Percentiles rank a stretch among this genome's conserved stretches.
These are phyloP conservation scores for Pharmacophagus antenor DNA, from an alignment of 2,888 invertebrate genomes.

Conservation along the genomic window DNA sequence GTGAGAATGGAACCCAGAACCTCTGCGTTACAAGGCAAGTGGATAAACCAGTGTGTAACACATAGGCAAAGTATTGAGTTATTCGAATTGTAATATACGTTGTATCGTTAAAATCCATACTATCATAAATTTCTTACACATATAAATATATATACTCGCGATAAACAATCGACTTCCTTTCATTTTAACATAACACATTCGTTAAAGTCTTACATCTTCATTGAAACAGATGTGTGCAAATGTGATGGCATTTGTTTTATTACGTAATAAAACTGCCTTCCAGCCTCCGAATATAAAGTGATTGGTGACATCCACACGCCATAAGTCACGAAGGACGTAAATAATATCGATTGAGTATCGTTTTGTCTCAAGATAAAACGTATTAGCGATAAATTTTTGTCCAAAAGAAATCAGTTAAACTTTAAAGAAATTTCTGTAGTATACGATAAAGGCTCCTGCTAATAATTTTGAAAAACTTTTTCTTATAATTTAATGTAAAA, in stretches of 20 bases:
- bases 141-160: too few species aligned
- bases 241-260: slow-evolving; percentile 14
- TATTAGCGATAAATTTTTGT: background rate
- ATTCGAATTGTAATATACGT: too few species aligned
- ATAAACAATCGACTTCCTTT: background rate
- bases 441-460: too few species aligned
- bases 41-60: too few species aligned
- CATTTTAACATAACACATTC: background rate
- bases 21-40: too few species aligned
- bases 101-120: too few species aligned
- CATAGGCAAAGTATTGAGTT: too few species aligned
- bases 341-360: background rate
- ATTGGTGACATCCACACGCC: slow-evolving; percentile 12
- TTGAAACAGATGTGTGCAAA: slow-evolving; percentile 19
- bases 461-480: too few species aligned
- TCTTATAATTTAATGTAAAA: too few species aligned
- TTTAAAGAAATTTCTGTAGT: too few species aligned
- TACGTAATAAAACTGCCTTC: slow-evolving; percentile 15
- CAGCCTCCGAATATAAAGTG: slow-evolving; percentile 10
- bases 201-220: slow-evolving; percentile 4
- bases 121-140: too few species aligned
- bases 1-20: background rate
- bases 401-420: background rate
- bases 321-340: slow-evolving; percentile 9
- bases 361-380: too few species aligned